Evolutionary conservation across 2,888 invertebrate species (phyloP).

Genomic region (Artemia sinica): DNA sequence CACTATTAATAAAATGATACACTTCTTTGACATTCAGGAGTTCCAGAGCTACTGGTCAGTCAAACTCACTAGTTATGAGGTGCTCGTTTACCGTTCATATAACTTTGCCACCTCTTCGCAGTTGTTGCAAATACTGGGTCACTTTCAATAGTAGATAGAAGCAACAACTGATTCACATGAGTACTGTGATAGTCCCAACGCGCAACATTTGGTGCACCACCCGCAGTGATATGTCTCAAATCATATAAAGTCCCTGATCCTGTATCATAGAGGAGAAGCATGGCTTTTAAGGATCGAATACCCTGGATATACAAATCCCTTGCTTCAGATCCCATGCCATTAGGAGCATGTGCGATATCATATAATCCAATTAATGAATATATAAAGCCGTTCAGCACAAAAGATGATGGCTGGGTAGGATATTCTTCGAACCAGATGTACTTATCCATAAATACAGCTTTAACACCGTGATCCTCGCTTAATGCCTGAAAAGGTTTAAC

Average conservation of each 20-base stretch:
- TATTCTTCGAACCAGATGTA: conserved; percentile 96
- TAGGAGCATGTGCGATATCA: conserved; percentile 66
- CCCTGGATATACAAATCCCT: conserved; percentile 62
- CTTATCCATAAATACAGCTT: conserved; percentile 64
- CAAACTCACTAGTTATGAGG: conserved; percentile 57
- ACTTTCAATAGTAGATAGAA: conserved; percentile 65
- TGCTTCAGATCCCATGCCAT: conserved; percentile 47
- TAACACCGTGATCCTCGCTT: conserved; percentile 59
- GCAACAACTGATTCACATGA: conserved; percentile 83
- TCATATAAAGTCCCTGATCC: conserved; percentile 92
- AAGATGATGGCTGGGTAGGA: conserved; percentile 75
- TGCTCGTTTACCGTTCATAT: conserved; percentile 84
- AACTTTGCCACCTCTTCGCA: conserved; percentile 80
- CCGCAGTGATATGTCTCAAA: conserved; percentile 74
- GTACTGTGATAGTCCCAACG: conserved; percentile 98
- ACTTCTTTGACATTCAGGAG: too few relatives aligned
- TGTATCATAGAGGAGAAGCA: conserved; percentile 80
- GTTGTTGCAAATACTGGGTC: conserved; percentile 63
- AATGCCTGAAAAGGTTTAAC: conserved; percentile 56
- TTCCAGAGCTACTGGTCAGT: too few relatives aligned
- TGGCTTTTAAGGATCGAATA: conserved; percentile 63
- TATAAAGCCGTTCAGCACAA: conserved; percentile 95
- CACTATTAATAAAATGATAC: too few relatives aligned
- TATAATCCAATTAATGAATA: conserved; percentile 89
- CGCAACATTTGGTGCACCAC: conserved; percentile 79